Base-by-base conservation (phyloP, 2,113 vertebrate genomes). In the Pelecanoides urinatrix region DNA sequence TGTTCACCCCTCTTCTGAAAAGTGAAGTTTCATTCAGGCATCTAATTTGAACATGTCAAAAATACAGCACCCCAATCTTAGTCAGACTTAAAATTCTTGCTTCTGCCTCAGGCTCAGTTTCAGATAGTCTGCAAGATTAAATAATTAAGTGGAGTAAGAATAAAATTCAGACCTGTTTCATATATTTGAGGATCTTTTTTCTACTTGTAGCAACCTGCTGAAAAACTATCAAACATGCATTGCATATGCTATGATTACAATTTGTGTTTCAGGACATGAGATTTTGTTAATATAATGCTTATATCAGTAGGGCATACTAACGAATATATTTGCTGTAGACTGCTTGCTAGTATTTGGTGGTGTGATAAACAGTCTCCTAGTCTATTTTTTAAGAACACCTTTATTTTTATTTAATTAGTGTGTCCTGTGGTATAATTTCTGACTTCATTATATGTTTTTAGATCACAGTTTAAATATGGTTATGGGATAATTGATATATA, bases 41-140 rank as follows among this genome's bases (percentile, higher is more conserved):
- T 65, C 47, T 72, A 13, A 90, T 87, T 83, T 82, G 36, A 67
- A 42, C 14, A 7, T 58, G 29, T 23, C 7, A 88, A 63, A 79
- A 83, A 38, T 8, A 32, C 1, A 13, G 12, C 11, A 38, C 29
- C 11, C 4, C 1, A 50, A 0, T 38, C 20, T 61, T 53, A 70
- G 66, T 40, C 21, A 95, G 26, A 30, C 22, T 74, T 73, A 59
- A 86, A 85, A 77, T 50, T 45, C 30, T 76, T 93, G 34, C 34
- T 85, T 7, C 50, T 61, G 45, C 40, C 23, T 65, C 36, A 49
- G 30, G 50, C 23, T 88, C 26, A 12, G 30, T 68, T 84, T 78
- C 56, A 55, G 26, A 61, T 9, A 88, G 52, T 59, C 40, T 5
- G 3, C 13, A 19, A 85, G 66, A 52, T 44, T 68, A 78, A 87